Percentiles rank a stretch among this genome's conserved stretches.
Conservation (phyloP, 2,797 vertebrate species). For the Bucorvus abyssinicus region DNA sequence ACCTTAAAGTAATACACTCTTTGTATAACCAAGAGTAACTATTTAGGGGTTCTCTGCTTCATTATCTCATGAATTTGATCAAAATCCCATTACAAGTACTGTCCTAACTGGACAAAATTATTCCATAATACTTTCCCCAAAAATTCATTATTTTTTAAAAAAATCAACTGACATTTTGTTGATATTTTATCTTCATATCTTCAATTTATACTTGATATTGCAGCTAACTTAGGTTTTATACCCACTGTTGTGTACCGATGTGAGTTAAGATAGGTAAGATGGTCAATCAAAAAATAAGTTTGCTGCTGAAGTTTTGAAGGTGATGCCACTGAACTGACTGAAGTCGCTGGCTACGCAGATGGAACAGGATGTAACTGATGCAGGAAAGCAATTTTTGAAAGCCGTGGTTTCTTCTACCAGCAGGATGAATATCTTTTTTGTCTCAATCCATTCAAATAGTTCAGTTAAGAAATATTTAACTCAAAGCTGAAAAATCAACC, state of each 20-base stretch:
- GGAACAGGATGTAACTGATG: not conserved
- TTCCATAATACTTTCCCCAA: not conserved
- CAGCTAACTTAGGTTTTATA: not conserved
- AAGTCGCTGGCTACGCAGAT: not conserved
- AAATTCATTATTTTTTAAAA: not conserved
- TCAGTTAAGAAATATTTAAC: slow-evolving; percentile 3
- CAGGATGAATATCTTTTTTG: not conserved
- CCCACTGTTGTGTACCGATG: not conserved
- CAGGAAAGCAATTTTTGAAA: not conserved
- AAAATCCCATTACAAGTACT: not conserved
- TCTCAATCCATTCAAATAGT: not conserved
- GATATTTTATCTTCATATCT: not conserved
- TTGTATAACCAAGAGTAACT: not conserved
- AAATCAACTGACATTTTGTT: not conserved
- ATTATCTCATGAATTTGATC: not conserved
- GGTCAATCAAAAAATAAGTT: not conserved
- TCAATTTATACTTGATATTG: not conserved
- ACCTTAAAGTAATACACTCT: not conserved
- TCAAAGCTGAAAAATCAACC: slow-evolving; percentile 9
- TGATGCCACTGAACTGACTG: not conserved
- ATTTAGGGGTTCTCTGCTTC: not conserved
- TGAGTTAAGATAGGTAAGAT: not conserved
- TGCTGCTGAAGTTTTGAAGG: not conserved
- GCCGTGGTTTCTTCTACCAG: not conserved
- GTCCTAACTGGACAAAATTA: not conserved